Evolutionary conservation across 2,797 vertebrate genomes (phyloP).

Genomic region (Hoplostethus atlanticus): DNA sequence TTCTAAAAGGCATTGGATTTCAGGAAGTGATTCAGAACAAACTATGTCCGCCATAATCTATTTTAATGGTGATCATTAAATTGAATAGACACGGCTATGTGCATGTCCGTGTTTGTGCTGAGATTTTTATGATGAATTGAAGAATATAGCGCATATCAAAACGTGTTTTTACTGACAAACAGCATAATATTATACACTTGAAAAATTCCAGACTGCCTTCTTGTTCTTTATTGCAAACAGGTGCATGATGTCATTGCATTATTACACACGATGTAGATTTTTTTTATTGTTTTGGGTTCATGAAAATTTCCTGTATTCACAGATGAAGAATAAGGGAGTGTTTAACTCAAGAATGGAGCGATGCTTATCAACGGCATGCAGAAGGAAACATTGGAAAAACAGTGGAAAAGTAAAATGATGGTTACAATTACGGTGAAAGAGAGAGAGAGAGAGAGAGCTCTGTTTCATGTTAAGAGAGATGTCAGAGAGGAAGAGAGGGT

Average conservation of each 20-base stretch:
- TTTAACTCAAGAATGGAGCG: constrained; percentile 34
- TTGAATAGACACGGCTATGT: constrained; percentile 32
- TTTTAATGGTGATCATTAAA: constrained; percentile 66
- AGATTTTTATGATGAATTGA: constrained; percentile 47
- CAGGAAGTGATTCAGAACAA: constrained; percentile 53
- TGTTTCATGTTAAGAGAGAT: constrained; percentile 69
- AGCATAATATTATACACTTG: constrained; percentile 37
- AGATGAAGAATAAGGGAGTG: constrained; percentile 38
- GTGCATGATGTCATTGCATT: constrained; percentile 47
- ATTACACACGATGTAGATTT: background rate
- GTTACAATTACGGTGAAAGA: constrained; percentile 71
- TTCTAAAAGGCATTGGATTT: constrained; percentile 61
- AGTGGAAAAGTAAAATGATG: constrained; percentile 50
- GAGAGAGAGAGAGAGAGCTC: constrained; percentile 44
- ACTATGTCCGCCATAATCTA: constrained; percentile 48
- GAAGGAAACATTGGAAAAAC: constrained; percentile 35
- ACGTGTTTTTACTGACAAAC: constrained; percentile 42
- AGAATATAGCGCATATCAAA: constrained; percentile 47
- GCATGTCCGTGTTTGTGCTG: constrained; percentile 34
- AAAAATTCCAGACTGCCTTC: constrained; percentile 31
- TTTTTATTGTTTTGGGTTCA: constrained; percentile 15
- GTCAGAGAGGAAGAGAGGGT: constrained; percentile 67
- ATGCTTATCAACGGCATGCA: constrained; percentile 46
- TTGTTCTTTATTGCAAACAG: constrained; percentile 42
- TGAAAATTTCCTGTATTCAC: constrained; percentile 23